These are phyloP conservation scores for Pseudochaenichthys georgianus DNA, from an alignment of 2,797 vertebrate species.

Conservation along the genomic window DNA sequence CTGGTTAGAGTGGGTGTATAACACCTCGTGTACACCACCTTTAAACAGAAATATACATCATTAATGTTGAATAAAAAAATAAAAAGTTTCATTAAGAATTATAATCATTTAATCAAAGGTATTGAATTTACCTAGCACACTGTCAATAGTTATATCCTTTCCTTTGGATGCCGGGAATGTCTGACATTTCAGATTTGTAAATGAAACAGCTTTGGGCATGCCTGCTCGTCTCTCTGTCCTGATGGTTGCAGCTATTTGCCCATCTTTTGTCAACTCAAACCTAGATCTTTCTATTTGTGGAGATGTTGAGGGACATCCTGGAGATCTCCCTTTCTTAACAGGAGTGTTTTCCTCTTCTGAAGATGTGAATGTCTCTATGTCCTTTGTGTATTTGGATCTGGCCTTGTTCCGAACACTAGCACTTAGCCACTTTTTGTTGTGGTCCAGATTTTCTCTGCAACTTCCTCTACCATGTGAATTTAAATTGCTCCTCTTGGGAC, in stretches of 20 bases:
- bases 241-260: background rate
- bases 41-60: constrained; percentile 15
- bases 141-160: constrained; percentile 66
- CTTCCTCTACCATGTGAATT: constrained; percentile 8
- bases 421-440: constrained; percentile 34
- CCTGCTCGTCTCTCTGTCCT: background rate
- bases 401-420: constrained; percentile 17
- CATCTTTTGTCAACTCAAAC: background rate
- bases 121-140: constrained; percentile 66
- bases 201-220: constrained; percentile 35
- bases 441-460: constrained; percentile 7
- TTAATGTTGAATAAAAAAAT: background rate
- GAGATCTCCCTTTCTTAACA: constrained; percentile 51
- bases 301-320: constrained; percentile 31
- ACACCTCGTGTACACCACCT: constrained; percentile 91
- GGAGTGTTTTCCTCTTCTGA: constrained; percentile 86
- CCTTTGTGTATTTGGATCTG: constrained; percentile 70
- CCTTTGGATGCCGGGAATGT: constrained; percentile 25
- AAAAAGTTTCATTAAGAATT: background rate
- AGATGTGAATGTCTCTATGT: constrained; percentile 86
- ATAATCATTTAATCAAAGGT: background rate
- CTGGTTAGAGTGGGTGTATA: constrained; percentile 95
- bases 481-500: constrained; percentile 14
- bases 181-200: constrained; percentile 49
- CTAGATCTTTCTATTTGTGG: constrained; percentile 7